phyloP scores from a whole-genome alignment of 2,888 invertebrate genomes.

The Lypha dubia region DNA sequence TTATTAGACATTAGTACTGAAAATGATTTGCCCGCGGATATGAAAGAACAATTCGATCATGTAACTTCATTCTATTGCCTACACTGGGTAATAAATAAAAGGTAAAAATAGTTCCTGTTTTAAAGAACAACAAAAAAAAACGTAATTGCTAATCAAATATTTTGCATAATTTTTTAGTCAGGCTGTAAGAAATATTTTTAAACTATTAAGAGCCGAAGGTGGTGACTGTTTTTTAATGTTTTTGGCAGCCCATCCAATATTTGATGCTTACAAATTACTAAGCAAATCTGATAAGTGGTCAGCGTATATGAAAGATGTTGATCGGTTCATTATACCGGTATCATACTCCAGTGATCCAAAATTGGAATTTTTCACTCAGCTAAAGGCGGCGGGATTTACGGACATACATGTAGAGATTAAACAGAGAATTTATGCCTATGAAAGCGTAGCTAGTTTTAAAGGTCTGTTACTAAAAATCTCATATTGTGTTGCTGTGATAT shows the following conservation, averaged over 20 bases:
- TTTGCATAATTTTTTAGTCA: constrained; percentile 56
- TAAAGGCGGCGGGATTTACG: constrained; percentile 68
- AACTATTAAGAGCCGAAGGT: constrained; percentile 64
- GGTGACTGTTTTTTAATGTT: constrained; percentile 73
- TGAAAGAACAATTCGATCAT: constrained; percentile 86
- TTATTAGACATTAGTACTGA: constrained; percentile 84
- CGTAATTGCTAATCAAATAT: no score
- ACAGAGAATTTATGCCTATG: constrained; percentile 67
- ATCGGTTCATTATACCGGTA: constrained; percentile 69
- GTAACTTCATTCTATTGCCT: constrained; percentile 90
- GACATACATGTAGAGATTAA: constrained; percentile 66
- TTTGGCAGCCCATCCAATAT: constrained; percentile 67
- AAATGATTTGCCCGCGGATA: constrained; percentile 83
- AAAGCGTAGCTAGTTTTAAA: constrained; percentile 66
- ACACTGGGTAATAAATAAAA: constrained; percentile 90
- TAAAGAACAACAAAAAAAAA: not conserved
- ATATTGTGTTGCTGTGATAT: no score
- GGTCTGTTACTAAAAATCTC: constrained; percentile 30
- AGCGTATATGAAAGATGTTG: constrained; percentile 69
- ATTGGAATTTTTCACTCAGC: constrained; percentile 50
- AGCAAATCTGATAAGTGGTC: constrained; percentile 68
- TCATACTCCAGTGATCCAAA: constrained; percentile 66
- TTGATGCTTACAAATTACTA: constrained; percentile 68
- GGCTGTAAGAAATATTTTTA: constrained; percentile 69
- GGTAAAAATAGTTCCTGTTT: constrained; percentile 29